Conservation (phyloP, 1,140 invertebrate genomes). For the Drosophila erecta region DNA sequence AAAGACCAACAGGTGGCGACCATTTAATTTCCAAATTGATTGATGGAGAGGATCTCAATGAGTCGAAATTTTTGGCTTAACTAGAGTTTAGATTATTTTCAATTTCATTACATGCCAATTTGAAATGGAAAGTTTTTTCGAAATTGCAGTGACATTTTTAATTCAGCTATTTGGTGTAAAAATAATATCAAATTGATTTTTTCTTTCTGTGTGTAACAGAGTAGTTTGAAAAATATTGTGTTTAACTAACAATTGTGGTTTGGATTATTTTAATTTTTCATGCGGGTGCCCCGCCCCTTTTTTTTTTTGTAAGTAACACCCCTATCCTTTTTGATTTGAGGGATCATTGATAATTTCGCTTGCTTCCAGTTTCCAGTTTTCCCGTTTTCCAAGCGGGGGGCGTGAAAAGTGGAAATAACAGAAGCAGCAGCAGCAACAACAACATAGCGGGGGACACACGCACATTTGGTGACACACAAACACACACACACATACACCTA, state of each 20-base stretch:
- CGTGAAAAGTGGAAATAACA: constrained; percentile 32
- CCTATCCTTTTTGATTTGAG: constrained; percentile 29
- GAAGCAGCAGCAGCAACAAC: constrained; percentile 19
- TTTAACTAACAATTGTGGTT: neutral
- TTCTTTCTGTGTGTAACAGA: neutral
- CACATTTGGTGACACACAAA: constrained; percentile 16
- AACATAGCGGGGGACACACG: constrained; percentile 30
- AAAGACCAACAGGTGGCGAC: constrained; percentile 33
- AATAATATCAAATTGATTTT: neutral
- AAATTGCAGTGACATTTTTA: too few species aligned
- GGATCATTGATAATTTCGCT: constrained; percentile 31
- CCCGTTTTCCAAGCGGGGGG: constrained; percentile 37
- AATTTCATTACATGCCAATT: too few species aligned
- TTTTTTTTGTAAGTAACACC: neutral
- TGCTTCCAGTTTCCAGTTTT: constrained; percentile 23
- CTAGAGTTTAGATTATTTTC: neutral
- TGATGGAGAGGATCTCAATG: constrained; percentile 1
- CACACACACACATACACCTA: constrained; percentile 14
- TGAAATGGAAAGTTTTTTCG: too few species aligned
- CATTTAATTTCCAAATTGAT: constrained; percentile 26
- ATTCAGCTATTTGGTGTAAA: neutral
- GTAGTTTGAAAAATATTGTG: neutral
- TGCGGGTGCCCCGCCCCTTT: constrained; percentile 18
- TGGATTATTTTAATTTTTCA: constrained; percentile 2
- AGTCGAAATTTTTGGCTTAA: neutral